Percentiles rank a stretch among this genome's conserved stretches.
Conservation (phyloP, 2,888 invertebrate genomes). For the Eristalis arbustorum region DNA sequence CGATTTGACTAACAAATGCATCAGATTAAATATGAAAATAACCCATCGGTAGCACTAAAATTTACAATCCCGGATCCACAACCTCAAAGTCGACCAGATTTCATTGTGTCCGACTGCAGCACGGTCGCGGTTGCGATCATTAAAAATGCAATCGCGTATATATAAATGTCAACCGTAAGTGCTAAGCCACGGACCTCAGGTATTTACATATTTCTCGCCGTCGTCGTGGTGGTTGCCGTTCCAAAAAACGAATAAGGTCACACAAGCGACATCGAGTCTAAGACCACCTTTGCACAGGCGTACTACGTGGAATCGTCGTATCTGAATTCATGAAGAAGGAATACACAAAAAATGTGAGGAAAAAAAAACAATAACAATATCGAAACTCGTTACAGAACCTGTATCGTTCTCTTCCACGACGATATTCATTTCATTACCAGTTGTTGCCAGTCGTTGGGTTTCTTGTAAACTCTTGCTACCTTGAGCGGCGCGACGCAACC, state of each 20-base stretch:
- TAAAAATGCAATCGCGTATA: conserved; percentile 51
- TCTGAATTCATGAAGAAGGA: background rate
- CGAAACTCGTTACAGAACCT: conserved; percentile 60
- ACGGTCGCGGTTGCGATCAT: conserved; percentile 16
- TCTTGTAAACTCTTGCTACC: conserved; percentile 8
- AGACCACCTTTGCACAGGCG: conserved; percentile 15
- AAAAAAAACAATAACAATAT: conserved; percentile 32
- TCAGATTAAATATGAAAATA: background rate
- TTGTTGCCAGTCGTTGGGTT: conserved; percentile 21
- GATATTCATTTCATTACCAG: conserved; percentile 64
- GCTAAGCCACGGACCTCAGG: conserved; percentile 5
- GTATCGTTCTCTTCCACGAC: conserved; percentile 26
- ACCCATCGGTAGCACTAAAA: background rate
- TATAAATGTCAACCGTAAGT: conserved; percentile 29
- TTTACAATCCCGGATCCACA: conserved; percentile 6
- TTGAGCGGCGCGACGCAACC: background rate
- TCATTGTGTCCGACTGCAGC: background rate
- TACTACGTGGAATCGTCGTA: conserved; percentile 9
- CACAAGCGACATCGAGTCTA: conserved; percentile 63
- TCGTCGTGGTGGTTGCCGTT: background rate
- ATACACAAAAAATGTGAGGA: background rate
- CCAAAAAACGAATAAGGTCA: conserved; percentile 65
- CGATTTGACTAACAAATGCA: conserved; percentile 5
- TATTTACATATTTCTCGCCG: conserved; percentile 57
- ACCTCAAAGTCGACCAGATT: background rate